These are phyloP conservation scores for Hypselothyrea guttata DNA, from an alignment of 2,888 invertebrate genomes.

Conservation along the genomic window DNA sequence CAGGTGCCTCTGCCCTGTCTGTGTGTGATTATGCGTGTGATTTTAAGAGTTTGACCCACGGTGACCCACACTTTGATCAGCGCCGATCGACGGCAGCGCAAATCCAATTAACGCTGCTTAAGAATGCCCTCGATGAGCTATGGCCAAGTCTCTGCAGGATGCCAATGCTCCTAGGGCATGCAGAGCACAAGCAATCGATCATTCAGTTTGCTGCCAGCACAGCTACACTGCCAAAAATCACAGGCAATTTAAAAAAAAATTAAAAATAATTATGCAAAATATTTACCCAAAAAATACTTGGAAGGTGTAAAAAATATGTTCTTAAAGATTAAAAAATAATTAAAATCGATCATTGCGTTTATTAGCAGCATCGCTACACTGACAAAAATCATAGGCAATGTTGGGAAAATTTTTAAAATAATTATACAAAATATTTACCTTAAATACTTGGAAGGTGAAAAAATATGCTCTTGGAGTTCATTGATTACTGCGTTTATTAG, in stretches of 20 bases:
- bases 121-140: slow-evolving; percentile 16
- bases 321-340: too few relatives aligned
- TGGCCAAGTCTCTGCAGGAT: slow-evolving; percentile 44
- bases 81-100: slow-evolving; percentile 54
- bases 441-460: too few relatives aligned
- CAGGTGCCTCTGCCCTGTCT: slow-evolving; percentile 45
- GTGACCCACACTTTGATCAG: slow-evolving; percentile 57
- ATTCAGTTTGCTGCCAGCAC: slow-evolving; percentile 55
- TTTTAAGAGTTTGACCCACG: slow-evolving; percentile 41
- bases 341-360: slow-evolving; percentile 54
- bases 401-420: too few relatives aligned
- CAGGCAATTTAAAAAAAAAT: not conserved
- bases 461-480: too few relatives aligned
- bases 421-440: not conserved
- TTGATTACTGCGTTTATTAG: slow-evolving; percentile 55
- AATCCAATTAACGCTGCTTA: slow-evolving; percentile 69
- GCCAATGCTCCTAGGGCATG: slow-evolving; percentile 17
- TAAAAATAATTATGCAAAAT: not conserved
- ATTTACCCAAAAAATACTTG: not conserved
- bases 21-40: slow-evolving; percentile 54
- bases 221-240: slow-evolving; percentile 23
- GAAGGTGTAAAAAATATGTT: too few relatives aligned
- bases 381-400: not conserved
- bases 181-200: slow-evolving; percentile 39
- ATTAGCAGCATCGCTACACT: slow-evolving; percentile 51